phyloP scores from a whole-genome alignment of 2,113 vertebrate genomes.

The Loxodonta africana region DNA sequence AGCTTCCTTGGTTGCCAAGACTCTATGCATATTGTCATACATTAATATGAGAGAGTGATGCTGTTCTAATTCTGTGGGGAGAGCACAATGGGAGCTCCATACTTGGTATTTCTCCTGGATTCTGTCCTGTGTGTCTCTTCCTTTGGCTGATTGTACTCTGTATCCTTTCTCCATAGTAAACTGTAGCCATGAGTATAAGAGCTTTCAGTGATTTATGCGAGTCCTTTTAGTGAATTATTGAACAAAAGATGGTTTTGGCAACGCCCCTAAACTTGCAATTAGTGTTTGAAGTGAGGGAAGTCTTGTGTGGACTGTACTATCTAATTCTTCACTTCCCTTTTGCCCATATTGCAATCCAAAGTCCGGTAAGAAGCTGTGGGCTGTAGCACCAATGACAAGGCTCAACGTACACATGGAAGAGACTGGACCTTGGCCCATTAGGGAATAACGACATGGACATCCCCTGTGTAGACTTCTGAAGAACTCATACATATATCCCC shows the following conservation, averaged over 20 bases:
- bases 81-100: background rate
- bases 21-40: background rate
- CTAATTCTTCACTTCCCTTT: background rate
- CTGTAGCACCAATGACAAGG: background rate
- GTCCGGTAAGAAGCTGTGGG: background rate
- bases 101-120: background rate
- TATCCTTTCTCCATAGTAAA: background rate
- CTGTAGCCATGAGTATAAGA: background rate
- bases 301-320: background rate
- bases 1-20: background rate
- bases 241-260: background rate
- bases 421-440: background rate
- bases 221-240: background rate
- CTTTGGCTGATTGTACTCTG: background rate
- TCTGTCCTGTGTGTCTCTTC: background rate
- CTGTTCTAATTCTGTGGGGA: background rate
- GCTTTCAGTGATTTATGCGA: background rate
- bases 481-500: background rate
- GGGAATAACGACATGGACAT: background rate
- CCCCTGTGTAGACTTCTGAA: background rate
- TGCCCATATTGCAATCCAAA: background rate
- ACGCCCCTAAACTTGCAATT: too few species aligned
- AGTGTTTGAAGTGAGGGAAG: too few species aligned
- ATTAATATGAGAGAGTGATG: background rate
- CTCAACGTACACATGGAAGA: background rate